Conservation (phyloP, 1,140 invertebrate genomes). For the Platyura marginata region DNA sequence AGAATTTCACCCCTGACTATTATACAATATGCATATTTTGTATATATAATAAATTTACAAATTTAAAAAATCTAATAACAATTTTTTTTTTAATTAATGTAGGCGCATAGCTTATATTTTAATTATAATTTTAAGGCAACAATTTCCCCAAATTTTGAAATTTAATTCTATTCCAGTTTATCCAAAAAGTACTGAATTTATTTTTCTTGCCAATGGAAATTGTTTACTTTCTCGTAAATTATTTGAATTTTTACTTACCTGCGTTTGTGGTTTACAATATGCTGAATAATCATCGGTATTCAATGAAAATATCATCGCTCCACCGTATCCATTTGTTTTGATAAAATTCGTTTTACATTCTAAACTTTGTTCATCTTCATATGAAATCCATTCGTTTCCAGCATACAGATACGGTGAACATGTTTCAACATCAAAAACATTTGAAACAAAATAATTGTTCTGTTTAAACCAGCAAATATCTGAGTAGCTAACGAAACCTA, state of each 20-base stretch:
- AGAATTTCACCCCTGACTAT: no score
- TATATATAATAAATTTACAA: no score
- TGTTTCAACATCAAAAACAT: slow-evolving; percentile 43
- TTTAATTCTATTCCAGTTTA: no score
- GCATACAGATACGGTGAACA: slow-evolving; percentile 62
- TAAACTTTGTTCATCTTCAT: slow-evolving; percentile 59
- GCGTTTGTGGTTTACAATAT: slow-evolving; percentile 13
- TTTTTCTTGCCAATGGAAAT: slow-evolving; percentile 5
- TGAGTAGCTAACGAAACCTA: slow-evolving; percentile 52
- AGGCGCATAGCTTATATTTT: no score
- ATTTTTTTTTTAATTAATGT: no score
- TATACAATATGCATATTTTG: no score
- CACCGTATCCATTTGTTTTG: slow-evolving; percentile 37
- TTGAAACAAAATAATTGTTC: slow-evolving; percentile 24
- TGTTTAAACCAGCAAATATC: slow-evolving; percentile 46
- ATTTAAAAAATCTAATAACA: no score
- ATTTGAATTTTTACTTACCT: neutral
- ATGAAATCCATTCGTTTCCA: slow-evolving; percentile 72
- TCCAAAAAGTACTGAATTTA: slow-evolving; percentile 4
- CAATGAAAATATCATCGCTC: slow-evolving; percentile 58
- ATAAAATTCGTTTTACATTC: slow-evolving; percentile 51
- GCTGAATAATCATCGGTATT: slow-evolving; percentile 49
- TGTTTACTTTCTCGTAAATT: no score
- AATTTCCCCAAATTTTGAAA: no score
- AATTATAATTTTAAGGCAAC: no score